Conservation (phyloP, 2,888 invertebrate genomes). For the Harpalus rufipes region DNA sequence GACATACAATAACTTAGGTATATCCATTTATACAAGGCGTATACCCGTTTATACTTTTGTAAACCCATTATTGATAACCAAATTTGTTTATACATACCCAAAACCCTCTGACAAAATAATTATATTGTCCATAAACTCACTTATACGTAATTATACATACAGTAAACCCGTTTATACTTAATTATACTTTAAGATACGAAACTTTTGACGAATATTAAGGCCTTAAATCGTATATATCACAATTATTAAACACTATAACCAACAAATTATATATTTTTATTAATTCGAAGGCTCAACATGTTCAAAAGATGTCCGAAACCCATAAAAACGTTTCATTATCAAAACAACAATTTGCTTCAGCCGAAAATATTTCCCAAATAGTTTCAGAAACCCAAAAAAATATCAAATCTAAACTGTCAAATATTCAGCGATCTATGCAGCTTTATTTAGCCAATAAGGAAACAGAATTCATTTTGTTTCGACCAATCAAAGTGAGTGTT, state of each 20-base stretch:
- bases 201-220: too few species aligned
- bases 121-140: too few species aligned
- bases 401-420: conserved; percentile 89
- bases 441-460: conserved; percentile 97
- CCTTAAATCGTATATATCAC: too few species aligned
- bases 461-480: conserved; percentile 97
- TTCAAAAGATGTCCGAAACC: conserved; percentile 66
- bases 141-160: too few species aligned
- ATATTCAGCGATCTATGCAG: conserved; percentile 93
- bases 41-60: too few species aligned
- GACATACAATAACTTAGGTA: too few species aligned
- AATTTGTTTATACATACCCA: too few species aligned
- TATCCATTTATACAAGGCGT: too few species aligned
- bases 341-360: conserved; percentile 81
- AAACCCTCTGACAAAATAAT: too few species aligned
- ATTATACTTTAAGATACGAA: too few species aligned
- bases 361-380: conserved; percentile 85
- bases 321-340: conserved; percentile 69
- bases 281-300: conserved; percentile 69
- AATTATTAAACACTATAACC: not conserved
- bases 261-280: not conserved
- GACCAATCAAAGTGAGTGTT: conserved; percentile 89
- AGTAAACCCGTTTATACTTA: too few species aligned
- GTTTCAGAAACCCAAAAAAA: conserved; percentile 88
- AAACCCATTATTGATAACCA: too few species aligned